Evolutionary conservation across 2,797 vertebrate species (phyloP), one percentile per base, ranked within the genome.

Genomic region (Sebastolobus altivelis): DNA sequence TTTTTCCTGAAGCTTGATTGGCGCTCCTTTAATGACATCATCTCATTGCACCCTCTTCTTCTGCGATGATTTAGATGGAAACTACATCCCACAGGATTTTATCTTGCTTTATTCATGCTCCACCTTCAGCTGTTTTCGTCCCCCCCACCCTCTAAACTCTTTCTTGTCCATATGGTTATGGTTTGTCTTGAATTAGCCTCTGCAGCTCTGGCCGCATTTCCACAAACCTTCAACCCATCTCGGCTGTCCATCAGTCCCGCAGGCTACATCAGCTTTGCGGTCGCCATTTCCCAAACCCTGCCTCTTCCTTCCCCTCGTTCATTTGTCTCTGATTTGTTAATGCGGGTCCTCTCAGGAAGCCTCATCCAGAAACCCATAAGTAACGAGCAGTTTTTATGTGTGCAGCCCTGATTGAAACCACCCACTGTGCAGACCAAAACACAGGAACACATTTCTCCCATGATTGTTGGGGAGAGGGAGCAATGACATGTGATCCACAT

Each of bases 401-500:
- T 0, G 35, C 20, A 54, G 46, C 27, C 10, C 25, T 38, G 55
- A 55, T 56, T 67, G 46, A 61, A 71, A 18, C 65, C 18, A 33
- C 14, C 20, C 60, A 75, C 35, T 3, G 25, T 13, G 37, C 63
- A 33, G 63, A 73, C 43, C 25, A 18, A 33, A 58, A 55, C 9
- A 52, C 14, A 7, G 4, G 12, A 7, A 29, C 29, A 62, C 18
- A 68, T 79, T 52, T 60, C 27, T 79, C 46, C 58, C 5, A 0
- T 65, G 4, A 56, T 10, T 58, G 27, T 49, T 33, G 11, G 58
- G 58, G 38, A 7, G 54, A 29, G 22, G 40, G 13, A 13, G 27
- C 5, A 5, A 10, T 65, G 46, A 82, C 75, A 70, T 77, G 79
- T 67, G 74, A 79, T 82, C 35, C 49, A 68, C 56, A 70, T 14